A percentile compares a stretch with the other conserved stretches of the same genome.
These are phyloP conservation scores for Alca torda DNA, from an alignment of 2,797 vertebrate species.

Conservation along the genomic window DNA sequence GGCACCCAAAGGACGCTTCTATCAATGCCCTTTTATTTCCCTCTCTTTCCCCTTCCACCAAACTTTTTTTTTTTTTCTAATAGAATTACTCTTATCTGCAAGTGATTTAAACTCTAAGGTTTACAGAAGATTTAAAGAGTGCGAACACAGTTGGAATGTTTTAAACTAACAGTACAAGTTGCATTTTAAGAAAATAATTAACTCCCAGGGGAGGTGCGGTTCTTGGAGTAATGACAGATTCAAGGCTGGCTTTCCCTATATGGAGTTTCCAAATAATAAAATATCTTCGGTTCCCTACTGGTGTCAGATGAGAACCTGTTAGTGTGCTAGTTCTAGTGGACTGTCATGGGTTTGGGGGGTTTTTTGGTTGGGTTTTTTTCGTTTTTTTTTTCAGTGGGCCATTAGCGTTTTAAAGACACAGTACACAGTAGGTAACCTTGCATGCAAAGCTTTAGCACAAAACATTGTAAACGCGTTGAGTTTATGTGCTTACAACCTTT, in stretches of 20 bases:
- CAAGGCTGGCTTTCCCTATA: slow-evolving; percentile 82
- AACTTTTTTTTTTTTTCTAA: slow-evolving; percentile 68
- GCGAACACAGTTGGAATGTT: slow-evolving; percentile 90
- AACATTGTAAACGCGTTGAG: background rate
- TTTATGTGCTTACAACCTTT: background rate
- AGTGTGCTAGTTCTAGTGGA: slow-evolving; percentile 87
- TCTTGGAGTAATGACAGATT: slow-evolving; percentile 85
- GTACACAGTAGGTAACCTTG: background rate
- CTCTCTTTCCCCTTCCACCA: slow-evolving; percentile 36
- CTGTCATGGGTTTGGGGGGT: slow-evolving; percentile 75
- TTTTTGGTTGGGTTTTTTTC: background rate
- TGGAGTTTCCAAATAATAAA: slow-evolving; percentile 91
- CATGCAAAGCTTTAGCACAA: slow-evolving; percentile 22
- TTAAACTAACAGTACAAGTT: slow-evolving; percentile 86
- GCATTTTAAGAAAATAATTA: slow-evolving; percentile 91
- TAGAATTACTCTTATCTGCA: slow-evolving; percentile 85
- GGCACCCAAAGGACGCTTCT: slow-evolving; percentile 62
- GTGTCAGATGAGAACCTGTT: slow-evolving; percentile 90
- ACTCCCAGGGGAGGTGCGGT: slow-evolving; percentile 86
- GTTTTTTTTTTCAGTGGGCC: slow-evolving; percentile 66
- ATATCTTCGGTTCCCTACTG: slow-evolving; percentile 84
- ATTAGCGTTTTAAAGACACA: slow-evolving; percentile 78
- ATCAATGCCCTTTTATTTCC: slow-evolving; percentile 77
- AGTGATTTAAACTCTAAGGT: slow-evolving; percentile 83
- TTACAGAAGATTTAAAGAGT: slow-evolving; percentile 91